phyloP scores from a whole-genome alignment of 2,113 vertebrate genomes.

The Arizona elegans region DNA sequence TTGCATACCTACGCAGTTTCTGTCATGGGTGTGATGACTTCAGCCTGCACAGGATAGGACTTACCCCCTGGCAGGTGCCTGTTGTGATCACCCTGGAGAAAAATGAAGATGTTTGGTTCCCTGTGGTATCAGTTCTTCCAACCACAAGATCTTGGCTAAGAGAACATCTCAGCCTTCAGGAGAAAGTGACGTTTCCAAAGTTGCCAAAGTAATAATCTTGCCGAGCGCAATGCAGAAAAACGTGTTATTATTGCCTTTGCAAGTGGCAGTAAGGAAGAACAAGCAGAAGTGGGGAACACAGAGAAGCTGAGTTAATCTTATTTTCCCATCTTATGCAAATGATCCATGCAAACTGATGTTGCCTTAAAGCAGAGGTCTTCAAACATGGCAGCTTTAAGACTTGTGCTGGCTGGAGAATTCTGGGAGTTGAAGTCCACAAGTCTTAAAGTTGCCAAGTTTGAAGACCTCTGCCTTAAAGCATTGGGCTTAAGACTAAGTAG shows the following conservation, averaged over 20 bases:
- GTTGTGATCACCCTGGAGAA: background rate
- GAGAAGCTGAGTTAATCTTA: background rate
- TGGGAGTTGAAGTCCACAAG: too few relatives aligned
- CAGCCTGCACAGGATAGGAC: background rate
- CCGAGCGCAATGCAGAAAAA: background rate
- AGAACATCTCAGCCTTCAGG: background rate
- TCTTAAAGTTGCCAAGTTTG: too few relatives aligned
- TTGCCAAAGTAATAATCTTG: background rate
- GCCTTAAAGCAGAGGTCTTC: background rate
- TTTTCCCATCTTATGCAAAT: background rate
- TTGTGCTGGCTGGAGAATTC: too few relatives aligned
- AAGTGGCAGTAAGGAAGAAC: background rate
- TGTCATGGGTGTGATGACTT: background rate
- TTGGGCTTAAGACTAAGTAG: background rate
- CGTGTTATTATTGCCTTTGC: background rate
- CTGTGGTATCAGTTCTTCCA: background rate
- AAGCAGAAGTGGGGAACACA: background rate
- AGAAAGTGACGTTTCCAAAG: background rate
- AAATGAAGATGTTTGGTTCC: background rate
- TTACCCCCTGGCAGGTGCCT: background rate
- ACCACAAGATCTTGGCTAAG: background rate
- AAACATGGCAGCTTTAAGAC: too few relatives aligned
- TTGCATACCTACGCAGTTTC: background rate
- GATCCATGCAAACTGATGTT: background rate
- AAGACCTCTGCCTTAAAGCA: background rate